These are phyloP conservation scores for Dolomedes plantarius DNA, from an alignment of 2,888 invertebrate genomes.

Conservation along the genomic window DNA sequence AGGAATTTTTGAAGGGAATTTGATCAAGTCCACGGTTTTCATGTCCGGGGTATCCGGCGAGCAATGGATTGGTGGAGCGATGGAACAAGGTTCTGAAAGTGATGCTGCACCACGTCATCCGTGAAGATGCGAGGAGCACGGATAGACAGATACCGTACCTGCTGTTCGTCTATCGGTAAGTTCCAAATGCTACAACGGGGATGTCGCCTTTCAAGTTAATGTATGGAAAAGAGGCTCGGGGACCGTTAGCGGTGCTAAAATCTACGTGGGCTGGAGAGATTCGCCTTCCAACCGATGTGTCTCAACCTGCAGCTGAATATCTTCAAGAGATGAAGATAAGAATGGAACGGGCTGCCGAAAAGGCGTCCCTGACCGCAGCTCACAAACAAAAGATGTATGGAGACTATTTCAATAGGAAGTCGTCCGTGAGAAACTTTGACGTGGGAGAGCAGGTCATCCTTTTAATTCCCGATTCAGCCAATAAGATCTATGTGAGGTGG, in stretches of 20 bases:
- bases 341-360: not conserved
- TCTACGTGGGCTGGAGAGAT: not conserved
- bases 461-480: not conserved
- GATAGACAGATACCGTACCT: not conserved
- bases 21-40: not conserved
- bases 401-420: not conserved
- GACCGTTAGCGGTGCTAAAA: not conserved
- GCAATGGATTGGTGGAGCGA: not conserved
- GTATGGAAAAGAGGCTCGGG: not conserved
- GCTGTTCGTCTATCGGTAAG: not conserved
- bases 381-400: not conserved
- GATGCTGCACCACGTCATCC: not conserved
- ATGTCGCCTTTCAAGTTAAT: slow-evolving; percentile 3
- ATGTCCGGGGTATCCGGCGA: not conserved
- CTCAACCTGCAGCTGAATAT: not conserved
- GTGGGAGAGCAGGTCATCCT: not conserved
- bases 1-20: not conserved
- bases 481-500: not conserved
- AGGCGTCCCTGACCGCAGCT: not conserved
- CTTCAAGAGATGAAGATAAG: not conserved
- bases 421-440: not conserved
- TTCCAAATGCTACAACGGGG: not conserved
- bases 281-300: too few species aligned
- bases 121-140: not conserved
- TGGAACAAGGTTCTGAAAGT: not conserved